phyloP scores from a whole-genome alignment of 2,888 invertebrate species.

The Mesochorus sp. region DNA sequence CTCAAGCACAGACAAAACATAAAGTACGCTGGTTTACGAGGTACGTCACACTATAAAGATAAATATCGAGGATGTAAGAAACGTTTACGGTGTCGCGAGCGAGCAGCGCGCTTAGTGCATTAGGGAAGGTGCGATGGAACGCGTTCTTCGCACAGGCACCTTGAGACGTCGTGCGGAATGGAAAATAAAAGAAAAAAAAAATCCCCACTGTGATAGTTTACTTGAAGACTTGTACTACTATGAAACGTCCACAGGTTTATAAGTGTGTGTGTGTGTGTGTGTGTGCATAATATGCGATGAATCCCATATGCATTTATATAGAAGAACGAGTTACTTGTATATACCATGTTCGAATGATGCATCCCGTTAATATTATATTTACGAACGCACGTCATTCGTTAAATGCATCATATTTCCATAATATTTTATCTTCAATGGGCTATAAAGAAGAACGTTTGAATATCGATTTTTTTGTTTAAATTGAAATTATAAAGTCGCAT shows the following conservation, averaged over 20 bases:
- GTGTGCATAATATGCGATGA: constrained; percentile 8
- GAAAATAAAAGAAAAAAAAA: neutral
- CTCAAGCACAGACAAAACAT: constrained; percentile 40
- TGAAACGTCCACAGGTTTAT: constrained; percentile 23
- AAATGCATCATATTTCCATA: constrained; percentile 8
- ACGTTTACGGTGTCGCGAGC: constrained; percentile 43
- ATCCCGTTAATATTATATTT: constrained; percentile 46
- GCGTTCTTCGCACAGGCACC: constrained; percentile 18
- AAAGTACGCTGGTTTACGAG: constrained; percentile 58
- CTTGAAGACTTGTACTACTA: constrained; percentile 3
- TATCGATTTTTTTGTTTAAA: too few relatives aligned
- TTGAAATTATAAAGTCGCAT: too few relatives aligned
- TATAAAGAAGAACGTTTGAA: constrained; percentile 7
- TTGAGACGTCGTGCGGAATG: constrained; percentile 1
- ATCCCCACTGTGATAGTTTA: constrained; percentile 37
- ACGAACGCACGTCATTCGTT: constrained; percentile 10
- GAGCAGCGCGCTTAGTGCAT: constrained; percentile 33
- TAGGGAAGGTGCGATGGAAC: constrained; percentile 22
- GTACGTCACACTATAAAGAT: constrained; percentile 50
- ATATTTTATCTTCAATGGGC: neutral
- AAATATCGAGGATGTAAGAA: constrained; percentile 57
- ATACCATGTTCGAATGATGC: constrained; percentile 25
- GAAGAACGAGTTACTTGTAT: neutral
- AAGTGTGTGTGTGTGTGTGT: too few relatives aligned
- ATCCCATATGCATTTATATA: neutral